Evolutionary conservation across 2,888 invertebrate genomes (phyloP), one percentile per base, ranked within the genome.

Genomic region (Idaea biselata): DNA sequence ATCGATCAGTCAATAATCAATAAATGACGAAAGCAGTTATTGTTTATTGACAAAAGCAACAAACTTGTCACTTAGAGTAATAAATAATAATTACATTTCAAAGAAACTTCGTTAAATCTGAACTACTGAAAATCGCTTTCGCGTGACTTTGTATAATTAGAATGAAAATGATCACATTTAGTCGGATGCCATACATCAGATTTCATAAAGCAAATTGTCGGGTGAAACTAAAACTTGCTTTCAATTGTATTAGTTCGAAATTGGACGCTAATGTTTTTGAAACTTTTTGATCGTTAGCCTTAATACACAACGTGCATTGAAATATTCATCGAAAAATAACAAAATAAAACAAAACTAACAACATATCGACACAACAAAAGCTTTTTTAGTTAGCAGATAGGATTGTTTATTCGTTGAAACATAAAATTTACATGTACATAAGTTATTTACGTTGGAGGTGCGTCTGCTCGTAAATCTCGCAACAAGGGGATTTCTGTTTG

Each of bases 401-500:
- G 72, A 76, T 73, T 73, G 76, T 81, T 80, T 86, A 80, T 82
- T 79, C 79, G 74, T 77, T 79, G 77, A 77, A 81, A 85, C 83
- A 86, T 87, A 87, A 85, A 87, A 90, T 91, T 90, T 91, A 86
- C 91, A 91, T 89, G 81, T 81, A 79, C 80, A 89, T 84, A 86
- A 88, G 81, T 87, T 87, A 85, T 87, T 88, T 86, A 81, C 79
- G 81, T 81, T 75, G 85, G 84, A 87, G 88, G 89, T 90, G 88
- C 87, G 89, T 87, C 84, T 79, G 80, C 86, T 89, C 90, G 90
- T 91, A 91, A 91, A 91, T 91, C 90, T 91, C 82, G 83, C 88
- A 88, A 89, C 89, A 86, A 91, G 89, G 84, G 90, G 90, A 91
- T 90, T 89, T 89, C 87, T 91, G 89, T 91, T 91, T 87, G 89